Base-by-base conservation (phyloP, 2,113 vertebrate genomes). In the Myiozetetes cayanensis region DNA sequence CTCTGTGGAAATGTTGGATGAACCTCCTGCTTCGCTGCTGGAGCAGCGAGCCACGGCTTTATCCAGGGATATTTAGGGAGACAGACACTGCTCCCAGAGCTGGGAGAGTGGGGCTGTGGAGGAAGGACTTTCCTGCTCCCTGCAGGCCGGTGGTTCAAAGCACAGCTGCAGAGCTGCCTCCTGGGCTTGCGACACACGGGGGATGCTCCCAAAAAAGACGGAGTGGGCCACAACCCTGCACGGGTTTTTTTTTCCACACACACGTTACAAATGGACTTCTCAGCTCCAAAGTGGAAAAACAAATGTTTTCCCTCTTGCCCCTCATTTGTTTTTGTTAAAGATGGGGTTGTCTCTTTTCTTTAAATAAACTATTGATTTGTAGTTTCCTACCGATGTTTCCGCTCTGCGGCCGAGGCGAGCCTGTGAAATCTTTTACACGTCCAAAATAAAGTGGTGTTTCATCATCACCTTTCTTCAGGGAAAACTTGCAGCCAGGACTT, bases 151-250 rank as follows among this genome's bases (percentile, higher is more conserved):
- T 55, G 33, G 84, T 39, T 95, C 84, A 89, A 85, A 89, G 71
- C 94, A 55, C 93, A 93, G 91, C 89, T 87, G 94, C 90, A 63
- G 87, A 76, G 93, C 85, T 87, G 94, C 55, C 55, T 10, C 16
- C 11, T 6, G 83, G 49, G 46, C 86, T 89, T 84, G 80, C 28
- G 49, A 58, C 89, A 91, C 58, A 19, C 35, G 2, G 66, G 56
- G 53, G 89, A 92, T 85, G 93, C 91, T 95, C 89, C 75, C 24
- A 44, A 44, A 44, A 68, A 44, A 44, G n/a, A 55, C 25, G 37
- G 53, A 89, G 49, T 33, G 3, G 53, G 25, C 74, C 92, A 90
- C 65, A 63, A 39, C 5, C 11, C 1, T 23, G 43, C 50, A 18
- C 0, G 0, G 30, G 19, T 68, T 55, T 49, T 47, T 61, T 23